phyloP scores from a whole-genome alignment of 2,797 vertebrate species.

The Agapornis canus region DNA sequence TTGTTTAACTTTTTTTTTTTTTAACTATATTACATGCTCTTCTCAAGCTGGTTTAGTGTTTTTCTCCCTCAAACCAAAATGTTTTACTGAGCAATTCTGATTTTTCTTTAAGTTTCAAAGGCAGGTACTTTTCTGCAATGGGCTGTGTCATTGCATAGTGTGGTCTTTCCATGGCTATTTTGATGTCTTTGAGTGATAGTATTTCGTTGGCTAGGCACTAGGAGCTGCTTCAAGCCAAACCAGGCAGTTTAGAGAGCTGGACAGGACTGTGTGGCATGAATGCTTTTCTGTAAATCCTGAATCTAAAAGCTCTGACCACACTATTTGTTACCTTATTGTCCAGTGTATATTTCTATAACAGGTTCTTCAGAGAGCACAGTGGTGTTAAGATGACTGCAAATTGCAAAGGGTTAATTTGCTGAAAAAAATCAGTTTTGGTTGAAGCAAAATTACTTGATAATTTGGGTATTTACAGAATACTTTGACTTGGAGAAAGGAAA shows the following conservation, averaged over 20 bases:
- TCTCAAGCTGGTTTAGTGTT: not conserved
- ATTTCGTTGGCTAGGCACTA: not conserved
- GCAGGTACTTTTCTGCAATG: not conserved
- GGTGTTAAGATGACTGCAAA: not conserved
- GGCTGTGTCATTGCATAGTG: not conserved
- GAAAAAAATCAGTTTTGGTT: not conserved
- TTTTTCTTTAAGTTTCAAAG: not conserved
- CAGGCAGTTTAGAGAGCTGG: not conserved
- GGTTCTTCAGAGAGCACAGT: not conserved
- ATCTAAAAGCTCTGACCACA: not conserved
- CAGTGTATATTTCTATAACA: fast-evolving
- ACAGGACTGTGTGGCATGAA: not conserved
- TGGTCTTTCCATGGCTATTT: not conserved
- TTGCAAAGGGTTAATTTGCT: not conserved
- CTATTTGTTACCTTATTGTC: not conserved
- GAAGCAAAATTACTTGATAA: not conserved
- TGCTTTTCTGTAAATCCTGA: not conserved
- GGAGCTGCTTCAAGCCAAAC: not conserved
- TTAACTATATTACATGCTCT: not conserved
- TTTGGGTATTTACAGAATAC: not conserved
- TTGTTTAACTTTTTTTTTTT: not conserved
- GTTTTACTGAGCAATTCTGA: not conserved
- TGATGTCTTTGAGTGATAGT: not conserved
- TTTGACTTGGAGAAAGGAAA: not conserved
- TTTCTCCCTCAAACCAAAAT: not conserved